Conservation (phyloP, 2,797 vertebrate species). For the Melanotaenia nigrans region DNA sequence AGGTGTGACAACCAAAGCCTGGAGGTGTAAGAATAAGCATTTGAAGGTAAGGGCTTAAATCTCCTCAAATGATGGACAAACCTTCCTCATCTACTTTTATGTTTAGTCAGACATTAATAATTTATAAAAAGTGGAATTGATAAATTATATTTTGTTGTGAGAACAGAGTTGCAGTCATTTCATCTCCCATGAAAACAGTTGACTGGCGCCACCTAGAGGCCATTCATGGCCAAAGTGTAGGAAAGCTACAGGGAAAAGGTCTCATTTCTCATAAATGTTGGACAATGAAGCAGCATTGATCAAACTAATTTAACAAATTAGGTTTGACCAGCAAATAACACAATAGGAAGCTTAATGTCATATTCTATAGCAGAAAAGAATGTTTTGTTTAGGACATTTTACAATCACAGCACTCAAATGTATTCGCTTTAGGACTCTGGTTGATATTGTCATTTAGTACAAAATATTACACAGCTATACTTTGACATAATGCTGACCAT, state of each 20-base stretch:
- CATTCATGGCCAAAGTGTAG: not conserved
- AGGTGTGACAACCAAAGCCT: not conserved
- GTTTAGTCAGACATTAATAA: not conserved
- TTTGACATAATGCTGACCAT: too few species aligned
- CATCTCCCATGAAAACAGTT: conserved; percentile 1
- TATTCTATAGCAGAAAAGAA: too few species aligned
- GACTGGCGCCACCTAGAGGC: conserved; percentile 53
- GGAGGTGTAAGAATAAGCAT: not conserved
- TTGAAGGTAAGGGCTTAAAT: not conserved
- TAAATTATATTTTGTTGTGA: not conserved
- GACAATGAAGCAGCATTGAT: too few species aligned
- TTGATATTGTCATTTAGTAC: too few species aligned
- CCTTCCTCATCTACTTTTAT: not conserved
- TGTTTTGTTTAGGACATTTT: too few species aligned
- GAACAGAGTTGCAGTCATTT: not conserved
- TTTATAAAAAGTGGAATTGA: not conserved
- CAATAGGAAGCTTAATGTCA: too few species aligned
- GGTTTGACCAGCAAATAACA: too few species aligned
- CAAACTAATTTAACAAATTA: too few species aligned
- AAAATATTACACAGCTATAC: too few species aligned
- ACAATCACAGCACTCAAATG: too few species aligned
- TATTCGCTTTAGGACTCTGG: too few species aligned
- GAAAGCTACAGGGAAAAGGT: not conserved
- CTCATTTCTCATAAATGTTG: not conserved
- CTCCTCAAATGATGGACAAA: not conserved